phyloP scores from a whole-genome alignment of 2,113 vertebrate genomes.

The Fulmarus glacialis region DNA sequence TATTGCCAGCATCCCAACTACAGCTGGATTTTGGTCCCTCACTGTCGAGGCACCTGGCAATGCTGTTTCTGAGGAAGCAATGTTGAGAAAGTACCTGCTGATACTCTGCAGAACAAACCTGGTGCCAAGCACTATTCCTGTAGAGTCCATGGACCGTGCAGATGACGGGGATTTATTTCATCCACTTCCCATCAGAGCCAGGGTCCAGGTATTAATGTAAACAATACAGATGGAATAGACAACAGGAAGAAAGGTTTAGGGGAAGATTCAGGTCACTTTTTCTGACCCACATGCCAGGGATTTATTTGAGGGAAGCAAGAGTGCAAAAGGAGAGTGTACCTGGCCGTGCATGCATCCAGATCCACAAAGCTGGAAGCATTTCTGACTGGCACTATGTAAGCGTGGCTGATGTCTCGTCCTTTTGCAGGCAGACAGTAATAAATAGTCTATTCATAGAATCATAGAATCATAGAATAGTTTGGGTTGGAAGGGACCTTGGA shows the following conservation, averaged over 20 bases:
- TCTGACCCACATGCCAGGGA: not conserved
- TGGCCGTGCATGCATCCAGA: not conserved
- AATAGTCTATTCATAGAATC: not conserved
- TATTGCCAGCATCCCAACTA: not conserved
- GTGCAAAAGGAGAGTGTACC: not conserved
- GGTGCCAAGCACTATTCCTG: rapidly evolving
- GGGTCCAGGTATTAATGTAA: not conserved
- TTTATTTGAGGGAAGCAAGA: not conserved
- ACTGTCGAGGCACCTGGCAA: not conserved
- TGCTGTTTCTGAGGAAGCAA: not conserved
- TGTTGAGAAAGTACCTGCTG: not conserved
- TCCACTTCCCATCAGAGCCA: not conserved
- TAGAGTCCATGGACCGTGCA: rapidly evolving
- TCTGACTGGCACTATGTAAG: not conserved
- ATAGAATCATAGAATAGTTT: too few relatives aligned
- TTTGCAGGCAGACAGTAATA: not conserved
- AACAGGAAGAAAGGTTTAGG: not conserved
- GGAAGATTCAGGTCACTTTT: not conserved
- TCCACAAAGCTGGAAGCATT: not conserved
- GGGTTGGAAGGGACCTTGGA: too few relatives aligned
- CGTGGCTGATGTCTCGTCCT: not conserved
- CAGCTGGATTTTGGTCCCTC: not conserved
- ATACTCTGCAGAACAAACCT: not conserved
- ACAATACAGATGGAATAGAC: too few relatives aligned
- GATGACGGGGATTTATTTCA: not conserved